Percentiles rank a stretch among this genome's conserved stretches.
These are phyloP conservation scores for Cephus pygmeus DNA, from an alignment of 2,888 invertebrate species.

Conservation along the genomic window DNA sequence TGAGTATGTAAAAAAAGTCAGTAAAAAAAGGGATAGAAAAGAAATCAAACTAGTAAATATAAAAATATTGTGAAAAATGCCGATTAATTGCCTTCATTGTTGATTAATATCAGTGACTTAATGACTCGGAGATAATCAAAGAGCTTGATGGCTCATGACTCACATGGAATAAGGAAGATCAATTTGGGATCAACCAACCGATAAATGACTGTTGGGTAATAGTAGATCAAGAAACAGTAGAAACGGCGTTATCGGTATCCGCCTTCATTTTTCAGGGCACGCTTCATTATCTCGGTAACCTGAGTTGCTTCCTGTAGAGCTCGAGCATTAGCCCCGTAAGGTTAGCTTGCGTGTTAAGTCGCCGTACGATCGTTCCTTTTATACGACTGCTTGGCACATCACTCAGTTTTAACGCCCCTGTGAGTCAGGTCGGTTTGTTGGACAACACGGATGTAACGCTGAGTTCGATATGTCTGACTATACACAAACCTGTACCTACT, in stretches of 20 bases:
- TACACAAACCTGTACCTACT: conserved; percentile 7
- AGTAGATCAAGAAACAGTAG: no score
- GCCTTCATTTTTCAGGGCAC: conserved; percentile 43
- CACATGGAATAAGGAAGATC: conserved; percentile 8
- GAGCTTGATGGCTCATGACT: no score
- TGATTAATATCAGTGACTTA: no score
- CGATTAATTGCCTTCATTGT: no score
- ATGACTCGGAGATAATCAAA: no score
- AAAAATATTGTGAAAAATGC: no score
- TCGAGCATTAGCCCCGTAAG: conserved; percentile 34
- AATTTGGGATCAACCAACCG: background rate
- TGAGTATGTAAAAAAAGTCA: no score
- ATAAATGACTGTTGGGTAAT: no score
- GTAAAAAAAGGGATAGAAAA: no score
- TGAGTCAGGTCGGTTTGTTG: conserved; percentile 9
- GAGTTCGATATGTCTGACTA: no score
- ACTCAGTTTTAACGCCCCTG: conserved; percentile 39
- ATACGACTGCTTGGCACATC: conserved; percentile 42
- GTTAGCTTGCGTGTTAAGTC: conserved; percentile 37
- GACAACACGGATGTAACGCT: no score
- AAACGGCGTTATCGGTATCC: conserved; percentile 15
- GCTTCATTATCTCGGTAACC: conserved; percentile 50
- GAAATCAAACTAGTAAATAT: no score
- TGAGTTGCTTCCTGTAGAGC: conserved; percentile 41
- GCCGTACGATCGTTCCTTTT: conserved; percentile 45